Base-by-base conservation (phyloP, 2,113 vertebrate genomes). In the Xiphophorus hellerii region DNA sequence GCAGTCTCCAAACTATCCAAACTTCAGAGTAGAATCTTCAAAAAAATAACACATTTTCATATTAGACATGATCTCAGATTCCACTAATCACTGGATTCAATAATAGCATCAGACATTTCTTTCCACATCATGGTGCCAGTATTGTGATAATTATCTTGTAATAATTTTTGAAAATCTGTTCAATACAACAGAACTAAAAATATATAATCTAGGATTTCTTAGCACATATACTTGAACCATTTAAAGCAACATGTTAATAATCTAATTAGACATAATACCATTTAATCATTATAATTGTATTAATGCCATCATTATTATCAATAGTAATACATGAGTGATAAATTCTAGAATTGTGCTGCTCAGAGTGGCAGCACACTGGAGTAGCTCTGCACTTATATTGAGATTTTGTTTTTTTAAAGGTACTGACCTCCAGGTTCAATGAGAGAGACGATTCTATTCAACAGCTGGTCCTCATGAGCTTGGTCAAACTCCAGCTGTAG, bases 401-500 rank as follows among this genome's bases (percentile, higher is more conserved):
- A 11, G 35, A 37, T 37, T 37, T 2, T 12, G n/a, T 11, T 12
- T 10, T 37, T 12, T 42, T 68, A 11, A 54, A n/a, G 22, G 6
- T 44, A 77, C 83, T 37, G 28, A 92, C 91, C 95, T 0, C 95
- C 94, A 0, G 98, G 98, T 90, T 98, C 97, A 0, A 97, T 94
- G 33, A 99, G 95, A 0, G 94, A 95, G 89, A 97, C 65, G 76
- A 99, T 97, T 79, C 96, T 94, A 84, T 88, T 92, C 81, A 99
- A 85, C 66, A 98, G 93, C 20, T 94, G 73, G 0, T 98, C 98
- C 92, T 99, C 97, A 0, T 92, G 88, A 0, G 88, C 87, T 0
- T 93, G 94, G 73, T 97, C 96, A 8, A 97, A 99, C 83, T 98
- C 97, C 91, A 99, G 92, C 71, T 93, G 94, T 42, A 96, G 91